A percentile compares a stretch with the other conserved stretches of the same genome.
Conservation (phyloP, 30 jellyfish, hydroid and myxozoan genomes). For the Aurelia aurita complex sp. Pacific region DNA sequence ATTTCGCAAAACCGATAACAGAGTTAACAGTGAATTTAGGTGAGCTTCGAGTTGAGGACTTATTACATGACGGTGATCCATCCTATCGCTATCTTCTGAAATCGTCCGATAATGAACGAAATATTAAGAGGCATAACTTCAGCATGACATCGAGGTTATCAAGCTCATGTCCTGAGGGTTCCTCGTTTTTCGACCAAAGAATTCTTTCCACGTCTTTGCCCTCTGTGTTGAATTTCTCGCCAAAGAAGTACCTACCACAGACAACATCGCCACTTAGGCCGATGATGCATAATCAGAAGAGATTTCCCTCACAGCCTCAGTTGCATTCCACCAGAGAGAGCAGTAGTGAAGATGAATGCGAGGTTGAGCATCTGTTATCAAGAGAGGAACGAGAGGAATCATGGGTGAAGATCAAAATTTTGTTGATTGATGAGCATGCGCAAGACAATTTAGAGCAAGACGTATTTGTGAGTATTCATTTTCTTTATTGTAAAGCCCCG, state of each 20-base stretch:
- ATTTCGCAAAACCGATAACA: slow-evolving; percentile 44
- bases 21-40: slow-evolving; percentile 68
- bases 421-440: slow-evolving; percentile 33
- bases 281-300: slow-evolving; percentile 55
- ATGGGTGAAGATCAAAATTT: slow-evolving; percentile 58
- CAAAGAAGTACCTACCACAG: slow-evolving; percentile 26
- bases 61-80: slow-evolving; percentile 76
- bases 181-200: slow-evolving; percentile 18
- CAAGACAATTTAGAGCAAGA: slow-evolving; percentile 1
- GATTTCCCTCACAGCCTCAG: slow-evolving; percentile 78
- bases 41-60: slow-evolving; percentile 77
- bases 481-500: no score
- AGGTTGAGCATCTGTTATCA: slow-evolving; percentile 2
- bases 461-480: slow-evolving; percentile 24
- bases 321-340: slow-evolving; percentile 20
- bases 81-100: slow-evolving; percentile 70
- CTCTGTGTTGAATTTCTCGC: slow-evolving; percentile 56
- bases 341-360: slow-evolving; percentile 24
- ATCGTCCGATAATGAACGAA: slow-evolving; percentile 54
- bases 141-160: slow-evolving; percentile 62
- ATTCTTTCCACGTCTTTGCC: slow-evolving; percentile 72
- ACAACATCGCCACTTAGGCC: slow-evolving; percentile 55
- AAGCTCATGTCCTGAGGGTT: slow-evolving; percentile 75
- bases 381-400: slow-evolving; percentile 28
- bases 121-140: background rate